These are phyloP conservation scores for Lacanobia wlatinum DNA, from an alignment of 2,888 invertebrate genomes.

Conservation along the genomic window DNA sequence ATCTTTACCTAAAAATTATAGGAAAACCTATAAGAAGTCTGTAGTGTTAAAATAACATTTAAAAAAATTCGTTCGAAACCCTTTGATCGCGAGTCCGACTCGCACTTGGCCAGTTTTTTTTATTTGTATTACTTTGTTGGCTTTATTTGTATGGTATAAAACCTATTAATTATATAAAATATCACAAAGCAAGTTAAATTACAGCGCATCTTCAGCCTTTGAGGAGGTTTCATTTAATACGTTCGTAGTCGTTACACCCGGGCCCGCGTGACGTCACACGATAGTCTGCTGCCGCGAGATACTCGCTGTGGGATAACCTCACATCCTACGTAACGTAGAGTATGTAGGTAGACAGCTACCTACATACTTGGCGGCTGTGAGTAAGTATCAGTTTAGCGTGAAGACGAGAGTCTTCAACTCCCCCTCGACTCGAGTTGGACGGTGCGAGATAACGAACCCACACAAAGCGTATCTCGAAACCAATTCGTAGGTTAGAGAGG, in stretches of 20 bases:
- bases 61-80: no score
- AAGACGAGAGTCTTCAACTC: not conserved
- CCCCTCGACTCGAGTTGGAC: not conserved
- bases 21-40: no score
- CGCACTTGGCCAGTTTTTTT: no score
- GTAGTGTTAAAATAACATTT: no score
- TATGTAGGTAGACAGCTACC: no score
- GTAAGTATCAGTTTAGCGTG: not conserved
- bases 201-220: slow-evolving; percentile 2
- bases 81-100: no score
- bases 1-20: no score
- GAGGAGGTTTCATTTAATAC: not conserved
- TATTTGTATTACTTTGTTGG: not conserved
- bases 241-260: not conserved
- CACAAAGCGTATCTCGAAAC: slow-evolving; percentile 6
- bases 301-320: no score
- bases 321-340: no score
- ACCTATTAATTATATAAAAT: not conserved
- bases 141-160: not conserved
- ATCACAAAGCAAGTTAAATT: not conserved
- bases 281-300: not conserved
- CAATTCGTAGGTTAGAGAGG: slow-evolving; percentile 24
- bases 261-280: not conserved
- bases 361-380: no score
- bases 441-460: not conserved